A percentile compares a stretch with the other conserved stretches of the same genome.
These are phyloP conservation scores for Pachypsylla venusta DNA, from an alignment of 1,140 invertebrate genomes.

Conservation along the genomic window DNA sequence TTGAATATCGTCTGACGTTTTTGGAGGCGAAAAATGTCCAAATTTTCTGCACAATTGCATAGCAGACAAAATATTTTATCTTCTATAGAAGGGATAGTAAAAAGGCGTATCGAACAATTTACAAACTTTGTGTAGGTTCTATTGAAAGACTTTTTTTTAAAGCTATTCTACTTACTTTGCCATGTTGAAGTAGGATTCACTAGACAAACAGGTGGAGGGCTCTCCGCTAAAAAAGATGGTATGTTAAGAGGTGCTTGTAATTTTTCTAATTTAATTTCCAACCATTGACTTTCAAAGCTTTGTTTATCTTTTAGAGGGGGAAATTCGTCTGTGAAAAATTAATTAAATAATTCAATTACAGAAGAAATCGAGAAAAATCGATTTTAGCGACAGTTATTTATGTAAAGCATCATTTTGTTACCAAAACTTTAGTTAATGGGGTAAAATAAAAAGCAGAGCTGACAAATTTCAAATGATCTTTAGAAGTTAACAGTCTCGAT, in stretches of 20 bases:
- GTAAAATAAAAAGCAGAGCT: too few species aligned
- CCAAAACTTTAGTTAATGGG: too few species aligned
- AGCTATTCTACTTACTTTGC: slow-evolving; percentile 4
- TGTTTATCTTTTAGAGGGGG: slow-evolving; percentile 50
- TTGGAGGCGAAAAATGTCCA: too few species aligned
- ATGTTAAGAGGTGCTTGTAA: slow-evolving; percentile 26
- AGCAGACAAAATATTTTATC: too few species aligned
- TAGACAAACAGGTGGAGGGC: slow-evolving; percentile 14
- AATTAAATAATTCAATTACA: neutral
- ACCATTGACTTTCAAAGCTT: slow-evolving; percentile 77
- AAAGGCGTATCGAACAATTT: too few species aligned
- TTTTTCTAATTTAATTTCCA: slow-evolving; percentile 63
- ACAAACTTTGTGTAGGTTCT: too few species aligned
- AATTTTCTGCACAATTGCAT: too few species aligned
- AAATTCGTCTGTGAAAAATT: slow-evolving; percentile 37
- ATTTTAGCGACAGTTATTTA: neutral
- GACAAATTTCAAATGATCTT: too few species aligned
- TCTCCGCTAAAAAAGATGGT: slow-evolving; percentile 16
- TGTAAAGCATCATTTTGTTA: neutral
- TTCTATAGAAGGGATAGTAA: too few species aligned
- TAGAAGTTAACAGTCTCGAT: too few species aligned
- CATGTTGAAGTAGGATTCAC: neutral
- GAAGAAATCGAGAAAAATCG: neutral
- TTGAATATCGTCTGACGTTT: too few species aligned
- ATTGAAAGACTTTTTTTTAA: too few species aligned